Evolutionary conservation across 2,888 invertebrate species (phyloP).

Genomic region (Drosophila hawaiiensis): DNA sequence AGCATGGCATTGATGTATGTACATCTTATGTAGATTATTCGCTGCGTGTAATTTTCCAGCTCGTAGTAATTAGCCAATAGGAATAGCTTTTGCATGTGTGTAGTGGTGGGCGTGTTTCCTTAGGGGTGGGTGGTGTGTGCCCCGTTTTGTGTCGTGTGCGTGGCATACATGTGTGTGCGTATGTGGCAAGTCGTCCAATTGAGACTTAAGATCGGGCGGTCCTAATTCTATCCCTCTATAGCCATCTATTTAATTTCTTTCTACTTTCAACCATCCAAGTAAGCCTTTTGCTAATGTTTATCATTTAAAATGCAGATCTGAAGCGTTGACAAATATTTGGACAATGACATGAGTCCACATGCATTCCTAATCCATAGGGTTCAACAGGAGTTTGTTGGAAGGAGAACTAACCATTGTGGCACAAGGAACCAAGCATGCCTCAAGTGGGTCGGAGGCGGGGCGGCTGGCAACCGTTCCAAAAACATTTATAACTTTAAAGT

Average conservation of each 20-base stretch:
- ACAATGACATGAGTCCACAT: not conserved
- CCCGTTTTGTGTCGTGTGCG: slow-evolving; percentile 7
- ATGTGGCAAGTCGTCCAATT: slow-evolving; percentile 2
- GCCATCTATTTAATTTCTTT: no score
- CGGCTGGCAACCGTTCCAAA: not conserved
- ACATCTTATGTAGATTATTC: slow-evolving; percentile 75
- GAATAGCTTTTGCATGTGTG: slow-evolving; percentile 70
- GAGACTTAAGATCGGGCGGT: slow-evolving; percentile 17
- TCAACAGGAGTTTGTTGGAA: not conserved
- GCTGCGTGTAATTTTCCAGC: slow-evolving; percentile 59
- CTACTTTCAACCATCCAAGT: not conserved
- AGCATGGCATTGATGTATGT: slow-evolving; percentile 58
- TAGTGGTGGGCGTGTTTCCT: slow-evolving; percentile 59
- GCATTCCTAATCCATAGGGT: not conserved
- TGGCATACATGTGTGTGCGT: not conserved
- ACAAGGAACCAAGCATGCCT: not conserved
- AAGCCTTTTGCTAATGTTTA: not conserved
- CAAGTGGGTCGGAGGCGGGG: not conserved
- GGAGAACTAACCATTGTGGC: not conserved
- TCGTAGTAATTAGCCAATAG: slow-evolving; percentile 77
- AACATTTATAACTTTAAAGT: not conserved
- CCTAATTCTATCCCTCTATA: not conserved
- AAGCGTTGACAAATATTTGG: not conserved
- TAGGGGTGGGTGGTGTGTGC: slow-evolving; percentile 24
- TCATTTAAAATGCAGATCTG: not conserved